phyloP scores from a whole-genome alignment of 1,140 invertebrate genomes.

The Bursaphelenchus mucronatus region DNA sequence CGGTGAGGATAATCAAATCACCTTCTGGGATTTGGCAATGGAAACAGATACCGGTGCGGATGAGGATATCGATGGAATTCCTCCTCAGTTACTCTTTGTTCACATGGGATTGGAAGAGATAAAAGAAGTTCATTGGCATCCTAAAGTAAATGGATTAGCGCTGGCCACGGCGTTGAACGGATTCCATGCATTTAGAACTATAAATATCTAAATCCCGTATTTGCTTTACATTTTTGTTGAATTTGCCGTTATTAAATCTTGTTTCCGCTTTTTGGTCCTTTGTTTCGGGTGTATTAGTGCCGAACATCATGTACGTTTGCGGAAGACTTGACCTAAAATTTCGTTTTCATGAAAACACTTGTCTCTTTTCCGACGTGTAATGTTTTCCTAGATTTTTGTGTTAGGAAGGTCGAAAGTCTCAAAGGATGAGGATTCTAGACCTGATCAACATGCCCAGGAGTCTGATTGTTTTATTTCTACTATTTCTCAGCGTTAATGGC shows the following conservation, averaged over 20 bases:
- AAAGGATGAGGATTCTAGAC: no score
- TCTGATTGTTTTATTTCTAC: not conserved
- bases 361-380: no score
- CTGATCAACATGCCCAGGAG: no score
- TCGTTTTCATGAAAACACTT: no score
- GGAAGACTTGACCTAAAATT: no score
- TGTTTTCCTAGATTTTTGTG: no score
- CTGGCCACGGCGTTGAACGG: conserved; percentile 89
- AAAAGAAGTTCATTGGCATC: conserved; percentile 98
- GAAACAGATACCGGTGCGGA: conserved; percentile 68
- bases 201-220: conserved; percentile 74
- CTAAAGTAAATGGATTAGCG: conserved; percentile 82
- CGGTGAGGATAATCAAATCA: conserved; percentile 90
- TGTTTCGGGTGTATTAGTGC: no score
- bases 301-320: no score
- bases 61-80: conserved; percentile 67
- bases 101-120: conserved; percentile 90
- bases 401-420: no score
- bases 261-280: no score
- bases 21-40: conserved; percentile 87
- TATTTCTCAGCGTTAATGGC: conserved; percentile 5
- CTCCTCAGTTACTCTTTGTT: conserved; percentile 91
- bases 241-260: no score
- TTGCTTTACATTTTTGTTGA: no score
- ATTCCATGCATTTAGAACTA: conserved; percentile 96